Base-by-base conservation (phyloP, 2,888 invertebrate genomes). In the Amblyteles armatorius region DNA sequence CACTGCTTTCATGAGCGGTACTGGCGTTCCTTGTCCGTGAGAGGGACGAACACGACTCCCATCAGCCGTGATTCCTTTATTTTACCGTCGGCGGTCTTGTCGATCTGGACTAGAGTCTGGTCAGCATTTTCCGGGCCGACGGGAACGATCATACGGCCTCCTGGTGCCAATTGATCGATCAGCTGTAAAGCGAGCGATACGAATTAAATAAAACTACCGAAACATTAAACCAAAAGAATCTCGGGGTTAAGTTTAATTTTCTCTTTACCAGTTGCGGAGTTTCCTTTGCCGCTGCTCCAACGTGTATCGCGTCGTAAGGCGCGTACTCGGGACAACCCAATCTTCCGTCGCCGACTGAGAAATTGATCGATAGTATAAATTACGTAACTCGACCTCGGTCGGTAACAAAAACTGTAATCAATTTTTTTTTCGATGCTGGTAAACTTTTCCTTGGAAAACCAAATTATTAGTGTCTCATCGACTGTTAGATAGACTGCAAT, bases 31-130 rank as follows among this genome's bases (percentile, higher is more conserved):
- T 96, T 96, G 94, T 98, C 98, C 0, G 99, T 99, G 67, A 99
- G 95, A 0, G 99, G 99, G 50, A 99, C 99, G 93, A 98, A 99
- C 89, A 99, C 97, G 13, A 99, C 99, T 60, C 98, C 98, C 98
- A 99, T 99, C 11, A 99, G 95, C 60, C 96, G 96, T 88, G 96
- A 97, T 84, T 96, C 95, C 29, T 95, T 95, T 4, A 98, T 95
- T 48, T 96, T 95, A 7, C 99, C 99, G 92, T 98, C 97, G 2
- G 94, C 93, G 50, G 96, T 95, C 94, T 99, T 99, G 94, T 99
- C 99, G 81, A 99, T 97, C 95, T 98, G 95, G 5, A 92, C 97
- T 89, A 99, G 95, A 91, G 97, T 96, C 94, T 99, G 99, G 91
- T 97, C 97, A 0, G 97, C 97, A 50, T 97, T 97, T 89, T 97